A percentile compares a stretch with the other conserved stretches of the same genome.
These are phyloP conservation scores for Andrena praecox DNA, from an alignment of 2,888 invertebrate species.

Conservation along the genomic window DNA sequence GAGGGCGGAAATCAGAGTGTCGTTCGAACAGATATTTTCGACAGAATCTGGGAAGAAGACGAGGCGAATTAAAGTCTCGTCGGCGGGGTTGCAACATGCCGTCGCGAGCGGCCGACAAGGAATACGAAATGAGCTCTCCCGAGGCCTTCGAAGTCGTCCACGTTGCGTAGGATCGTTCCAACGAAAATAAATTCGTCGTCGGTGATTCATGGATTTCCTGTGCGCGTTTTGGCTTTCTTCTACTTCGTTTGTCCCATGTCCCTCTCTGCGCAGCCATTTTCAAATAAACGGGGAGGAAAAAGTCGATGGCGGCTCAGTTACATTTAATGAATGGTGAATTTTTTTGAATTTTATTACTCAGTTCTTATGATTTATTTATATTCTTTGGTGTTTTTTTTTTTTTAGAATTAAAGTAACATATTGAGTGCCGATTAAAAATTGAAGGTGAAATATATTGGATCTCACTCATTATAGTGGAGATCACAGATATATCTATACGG, in stretches of 20 bases:
- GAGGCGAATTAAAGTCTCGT: conserved; percentile 27
- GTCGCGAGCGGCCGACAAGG: conserved; percentile 14
- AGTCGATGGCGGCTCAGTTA: conserved; percentile 2
- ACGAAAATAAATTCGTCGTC: conserved; percentile 57
- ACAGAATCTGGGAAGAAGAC: conserved; percentile 27
- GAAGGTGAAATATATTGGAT: background rate
- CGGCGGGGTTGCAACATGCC: conserved; percentile 36
- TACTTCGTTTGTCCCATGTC: background rate
- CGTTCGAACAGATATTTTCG: conserved; percentile 24
- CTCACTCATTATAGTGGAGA: background rate
- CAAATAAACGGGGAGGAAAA: conserved; percentile 4
- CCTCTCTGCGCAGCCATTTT: conserved; percentile 12
- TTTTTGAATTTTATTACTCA: background rate
- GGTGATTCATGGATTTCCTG: conserved; percentile 60
- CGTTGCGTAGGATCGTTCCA: conserved; percentile 59
- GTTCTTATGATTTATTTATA: background rate
- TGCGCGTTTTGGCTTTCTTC: conserved; percentile 30
- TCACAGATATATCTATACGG: background rate
- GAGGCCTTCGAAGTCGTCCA: conserved; percentile 56
- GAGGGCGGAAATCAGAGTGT: background rate
- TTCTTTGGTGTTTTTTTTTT: background rate
- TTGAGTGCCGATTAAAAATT: background rate
- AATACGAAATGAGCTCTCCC: conserved; percentile 56
- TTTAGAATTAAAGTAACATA: background rate
- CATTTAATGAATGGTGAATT: background rate